These are phyloP conservation scores for Desmodus rotundus DNA, from an alignment of 2,113 vertebrate genomes.

Conservation along the genomic window DNA sequence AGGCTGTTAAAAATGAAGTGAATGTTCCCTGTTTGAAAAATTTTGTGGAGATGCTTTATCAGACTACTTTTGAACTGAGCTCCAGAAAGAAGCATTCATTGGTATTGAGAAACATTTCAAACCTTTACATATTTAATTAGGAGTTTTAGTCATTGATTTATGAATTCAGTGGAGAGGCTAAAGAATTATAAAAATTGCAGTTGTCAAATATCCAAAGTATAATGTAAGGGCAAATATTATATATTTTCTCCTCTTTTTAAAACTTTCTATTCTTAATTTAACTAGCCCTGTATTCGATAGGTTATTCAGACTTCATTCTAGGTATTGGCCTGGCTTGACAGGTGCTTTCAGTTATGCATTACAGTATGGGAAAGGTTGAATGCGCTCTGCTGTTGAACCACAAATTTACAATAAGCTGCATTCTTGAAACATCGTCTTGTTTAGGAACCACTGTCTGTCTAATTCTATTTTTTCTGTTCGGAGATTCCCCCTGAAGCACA, in stretches of 20 bases:
- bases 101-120: constrained; percentile 85
- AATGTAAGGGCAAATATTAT: constrained; percentile 36
- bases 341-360: neutral
- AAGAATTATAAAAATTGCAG: neutral
- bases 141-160: constrained; percentile 18
- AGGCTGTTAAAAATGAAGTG: constrained; percentile 99
- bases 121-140: constrained; percentile 25
- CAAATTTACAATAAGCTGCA: neutral
- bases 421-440: neutral
- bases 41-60: constrained; percentile 99
- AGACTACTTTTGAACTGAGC: constrained; percentile 98
- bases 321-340: neutral
- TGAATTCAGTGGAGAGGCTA: constrained; percentile 22
- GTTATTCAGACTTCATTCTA: constrained; percentile 10
- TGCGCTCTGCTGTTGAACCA: neutral
- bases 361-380: neutral
- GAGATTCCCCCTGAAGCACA: neutral
- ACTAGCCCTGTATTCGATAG: neutral
- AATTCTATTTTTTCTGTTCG: neutral
- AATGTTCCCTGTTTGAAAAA: constrained; percentile 99
- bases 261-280: neutral
- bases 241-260: constrained; percentile 7
- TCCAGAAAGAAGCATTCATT: constrained; percentile 99
- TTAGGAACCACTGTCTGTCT: neutral
- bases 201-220: neutral